Percentiles rank a stretch among this genome's conserved stretches.
phyloP scores from a whole-genome alignment of 2,797 vertebrate species.

The Tokudaia muenninki region DNA sequence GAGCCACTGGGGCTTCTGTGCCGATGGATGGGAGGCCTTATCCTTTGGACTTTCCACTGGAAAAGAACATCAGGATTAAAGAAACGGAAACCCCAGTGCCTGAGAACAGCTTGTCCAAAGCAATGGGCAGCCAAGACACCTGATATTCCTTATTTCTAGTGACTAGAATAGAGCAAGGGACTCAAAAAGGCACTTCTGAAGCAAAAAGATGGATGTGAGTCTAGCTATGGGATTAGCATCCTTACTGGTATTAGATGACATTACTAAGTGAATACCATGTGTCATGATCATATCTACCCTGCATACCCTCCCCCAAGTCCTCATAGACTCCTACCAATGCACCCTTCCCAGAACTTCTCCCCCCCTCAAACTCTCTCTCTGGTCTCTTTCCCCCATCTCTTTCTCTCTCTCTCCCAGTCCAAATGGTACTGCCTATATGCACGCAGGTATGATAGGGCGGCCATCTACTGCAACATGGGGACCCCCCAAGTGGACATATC shows the following conservation, averaged over 20 bases:
- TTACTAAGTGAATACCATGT: not conserved
- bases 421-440: not conserved
- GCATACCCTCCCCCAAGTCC: not conserved
- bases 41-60: not conserved
- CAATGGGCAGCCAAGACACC: not conserved
- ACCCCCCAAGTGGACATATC: not conserved
- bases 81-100: not conserved
- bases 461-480: not conserved
- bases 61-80: not conserved
- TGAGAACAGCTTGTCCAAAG: not conserved
- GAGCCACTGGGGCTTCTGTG: not conserved
- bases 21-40: too few relatives aligned
- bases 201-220: not conserved
- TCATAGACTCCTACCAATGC: not conserved
- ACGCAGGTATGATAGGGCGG: not conserved
- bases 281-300: not conserved
- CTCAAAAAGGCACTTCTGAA: not conserved
- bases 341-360: not conserved
- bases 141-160: not conserved
- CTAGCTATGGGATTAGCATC: not conserved
- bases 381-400: not conserved
- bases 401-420: too few relatives aligned
- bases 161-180: not conserved
- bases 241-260: not conserved
- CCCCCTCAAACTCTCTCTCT: not conserved